phyloP scores from a whole-genome alignment of 2,113 vertebrate species.

The Cebidichthys violaceus region DNA sequence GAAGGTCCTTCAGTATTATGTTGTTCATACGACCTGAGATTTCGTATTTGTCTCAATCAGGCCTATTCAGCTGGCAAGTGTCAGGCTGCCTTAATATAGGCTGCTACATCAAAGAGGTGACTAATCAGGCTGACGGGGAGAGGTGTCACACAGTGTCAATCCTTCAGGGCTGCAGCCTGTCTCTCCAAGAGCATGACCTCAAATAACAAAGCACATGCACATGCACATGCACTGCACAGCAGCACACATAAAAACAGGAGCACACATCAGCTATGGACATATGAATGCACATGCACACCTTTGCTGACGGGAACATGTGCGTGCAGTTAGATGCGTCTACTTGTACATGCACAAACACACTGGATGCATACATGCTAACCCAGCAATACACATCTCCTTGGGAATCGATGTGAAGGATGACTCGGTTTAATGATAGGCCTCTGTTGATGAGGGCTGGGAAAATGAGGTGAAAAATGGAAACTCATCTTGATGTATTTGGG shows the following conservation, averaged over 20 bases:
- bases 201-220: conserved; percentile 21
- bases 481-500: conserved; percentile 84
- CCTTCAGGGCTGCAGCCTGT: conserved; percentile 63
- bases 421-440: conserved; percentile 60
- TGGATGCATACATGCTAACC: conserved; percentile 20
- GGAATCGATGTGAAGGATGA: conserved; percentile 59
- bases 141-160: conserved; percentile 74
- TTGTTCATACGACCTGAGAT: conserved; percentile 4
- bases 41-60: conserved; percentile 55
- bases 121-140: conserved; percentile 75
- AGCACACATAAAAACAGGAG: conserved; percentile 1
- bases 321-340: background rate
- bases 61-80: conserved; percentile 46
- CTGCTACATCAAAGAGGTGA: conserved; percentile 73
- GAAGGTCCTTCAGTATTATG: conserved; percentile 8
- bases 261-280: background rate
- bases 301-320: background rate
- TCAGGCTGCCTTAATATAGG: conserved; percentile 61
- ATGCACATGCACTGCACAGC: conserved; percentile 18
- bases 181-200: conserved; percentile 66
- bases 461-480: conserved; percentile 72
- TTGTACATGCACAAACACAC: background rate
- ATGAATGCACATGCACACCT: background rate
- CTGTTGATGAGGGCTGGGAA: conserved; percentile 65
- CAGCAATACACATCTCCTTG: conserved; percentile 40